Base-by-base conservation (phyloP, 2,113 vertebrate species). In the Bubo scandiacus region DNA sequence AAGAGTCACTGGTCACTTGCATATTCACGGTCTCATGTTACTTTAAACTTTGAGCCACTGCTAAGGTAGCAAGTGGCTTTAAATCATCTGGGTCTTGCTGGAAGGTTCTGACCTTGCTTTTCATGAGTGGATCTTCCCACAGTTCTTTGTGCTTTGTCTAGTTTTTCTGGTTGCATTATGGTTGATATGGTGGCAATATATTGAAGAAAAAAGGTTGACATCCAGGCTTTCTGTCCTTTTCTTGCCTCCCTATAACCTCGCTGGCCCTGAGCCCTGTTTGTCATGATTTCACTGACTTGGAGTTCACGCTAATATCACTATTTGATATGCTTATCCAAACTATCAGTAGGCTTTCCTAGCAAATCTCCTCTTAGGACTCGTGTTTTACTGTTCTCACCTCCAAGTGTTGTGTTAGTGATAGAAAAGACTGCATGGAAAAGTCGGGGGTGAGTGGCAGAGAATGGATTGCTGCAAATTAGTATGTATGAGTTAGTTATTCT, bases 401-500 rank as follows among this genome's bases (percentile, higher is more conserved):
- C 5, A 23, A 23, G 12, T 54, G 26, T 45, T 72, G 32, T 18
- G 10, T 49, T 67, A 59, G 21, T 40, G 22, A 52, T 36, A 20
- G 52, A 16, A 49, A 62, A 63, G 14, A 77, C 36, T 58, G 5
- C 10, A 14, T 54, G 18, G 51, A 78, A 65, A 54, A 61, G 23
- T 25, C 1, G 10, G 8, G 7, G 3, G 1, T 5, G 25, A 70
- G 11, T 34, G 34, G 8, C 34, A 72, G 58, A 49, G 38, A 49
- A 43, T 22, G 38, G 32, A 52, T 54, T 72, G 27, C 30, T 67
- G 38, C 30, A 59, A 29, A 51, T 55, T 12, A 17, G 2, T 58
- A 2, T 45, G 7, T 63, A 5, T 1, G 6, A 65, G 6, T 81
- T 72, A 30, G 0, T 70, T 72, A 30, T 0, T 70, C 1, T 59